Evolutionary conservation across 2,797 vertebrate genomes (phyloP).

Genomic region (Neomorphus geoffroyi): DNA sequence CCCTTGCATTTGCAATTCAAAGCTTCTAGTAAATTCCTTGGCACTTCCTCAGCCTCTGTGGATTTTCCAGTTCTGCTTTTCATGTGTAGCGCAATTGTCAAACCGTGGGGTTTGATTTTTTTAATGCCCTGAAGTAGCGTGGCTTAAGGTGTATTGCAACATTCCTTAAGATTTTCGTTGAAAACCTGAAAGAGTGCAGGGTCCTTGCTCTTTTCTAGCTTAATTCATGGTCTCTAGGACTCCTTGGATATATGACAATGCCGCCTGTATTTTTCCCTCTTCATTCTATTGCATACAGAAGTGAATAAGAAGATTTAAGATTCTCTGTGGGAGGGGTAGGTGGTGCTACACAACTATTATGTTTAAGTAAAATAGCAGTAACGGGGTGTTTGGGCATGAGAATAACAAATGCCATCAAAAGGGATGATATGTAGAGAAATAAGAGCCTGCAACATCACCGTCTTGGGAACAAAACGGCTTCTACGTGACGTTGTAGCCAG

Average conservation of each 20-base stretch:
- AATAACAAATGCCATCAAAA: not conserved
- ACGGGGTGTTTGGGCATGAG: not conserved
- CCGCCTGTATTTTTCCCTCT: not conserved
- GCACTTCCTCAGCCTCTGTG: conserved; percentile 41
- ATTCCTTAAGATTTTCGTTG: not conserved
- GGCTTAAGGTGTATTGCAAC: not conserved
- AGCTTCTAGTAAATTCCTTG: conserved; percentile 65
- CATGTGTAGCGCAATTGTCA: not conserved
- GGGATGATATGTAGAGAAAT: not conserved
- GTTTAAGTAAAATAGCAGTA: not conserved
- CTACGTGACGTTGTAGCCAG: not conserved
- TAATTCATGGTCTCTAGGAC: not conserved
- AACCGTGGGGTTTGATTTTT: not conserved
- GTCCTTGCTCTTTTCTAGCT: not conserved
- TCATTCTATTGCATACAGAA: not conserved
- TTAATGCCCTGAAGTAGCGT: not conserved
- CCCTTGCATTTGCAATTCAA: conserved; percentile 66
- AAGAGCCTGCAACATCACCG: not conserved
- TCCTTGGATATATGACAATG: not conserved
- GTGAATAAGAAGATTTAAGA: not conserved
- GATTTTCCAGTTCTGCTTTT: conserved; percentile 63
- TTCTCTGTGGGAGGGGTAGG: not conserved
- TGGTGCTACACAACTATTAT: not conserved
- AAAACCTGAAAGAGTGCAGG: not conserved
- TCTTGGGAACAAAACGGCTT: not conserved